phyloP scores from a whole-genome alignment of 2,888 invertebrate genomes.

The Argynnis bischoffii region DNA sequence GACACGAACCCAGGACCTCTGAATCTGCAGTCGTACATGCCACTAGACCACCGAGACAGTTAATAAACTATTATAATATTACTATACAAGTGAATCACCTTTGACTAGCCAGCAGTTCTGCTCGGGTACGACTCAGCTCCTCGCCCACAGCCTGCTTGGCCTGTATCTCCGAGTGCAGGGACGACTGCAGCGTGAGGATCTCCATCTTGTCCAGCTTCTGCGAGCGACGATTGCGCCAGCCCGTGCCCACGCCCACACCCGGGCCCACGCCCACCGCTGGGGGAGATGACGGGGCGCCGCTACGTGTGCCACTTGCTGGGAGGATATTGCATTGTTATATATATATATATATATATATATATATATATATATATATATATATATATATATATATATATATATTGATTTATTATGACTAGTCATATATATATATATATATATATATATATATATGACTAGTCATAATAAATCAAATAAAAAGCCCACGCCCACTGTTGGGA shows the following conservation, averaged over 20 bases:
- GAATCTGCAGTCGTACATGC: too few relatives aligned
- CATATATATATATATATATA: too few relatives aligned
- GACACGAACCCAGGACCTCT: too few relatives aligned
- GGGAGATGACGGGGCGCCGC: conserved; percentile 46
- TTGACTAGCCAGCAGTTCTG: conserved; percentile 94
- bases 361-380: too few relatives aligned
- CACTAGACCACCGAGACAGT: too few relatives aligned
- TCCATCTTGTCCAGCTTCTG: conserved; percentile 99
- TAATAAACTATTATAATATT: not conserved
- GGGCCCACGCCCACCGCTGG: conserved; percentile 32
- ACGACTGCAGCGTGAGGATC: conserved; percentile 95
- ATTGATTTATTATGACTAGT: too few relatives aligned
- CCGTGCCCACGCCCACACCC: conserved; percentile 51
- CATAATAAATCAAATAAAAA: too few relatives aligned
- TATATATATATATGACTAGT: too few relatives aligned
- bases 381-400: too few relatives aligned
- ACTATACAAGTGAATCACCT: conserved; percentile 82
- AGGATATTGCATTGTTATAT: too few relatives aligned
- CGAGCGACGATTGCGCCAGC: conserved; percentile 97
- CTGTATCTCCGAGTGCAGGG: conserved; percentile 97
- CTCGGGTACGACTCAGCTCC: conserved; percentile 94
- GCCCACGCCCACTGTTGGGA: too few relatives aligned
- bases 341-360: too few relatives aligned
- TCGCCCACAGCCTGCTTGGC: conserved; percentile 97
- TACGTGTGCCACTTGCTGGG: conserved; percentile 57